phyloP scores from a whole-genome alignment of 2,888 invertebrate genomes.

The Stenodera caucasica region DNA sequence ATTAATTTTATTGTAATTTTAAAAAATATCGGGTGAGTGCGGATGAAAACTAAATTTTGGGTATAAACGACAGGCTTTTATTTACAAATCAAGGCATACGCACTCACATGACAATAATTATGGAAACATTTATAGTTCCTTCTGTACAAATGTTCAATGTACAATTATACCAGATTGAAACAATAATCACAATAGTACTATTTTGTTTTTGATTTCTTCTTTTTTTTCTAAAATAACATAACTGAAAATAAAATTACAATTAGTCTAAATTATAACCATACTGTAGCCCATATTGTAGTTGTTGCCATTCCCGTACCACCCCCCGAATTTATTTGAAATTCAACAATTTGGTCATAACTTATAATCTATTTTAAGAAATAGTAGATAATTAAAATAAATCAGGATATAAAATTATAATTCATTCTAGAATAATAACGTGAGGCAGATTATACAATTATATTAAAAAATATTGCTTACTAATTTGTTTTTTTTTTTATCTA shows the following conservation, averaged over 20 bases:
- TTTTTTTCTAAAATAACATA: no score
- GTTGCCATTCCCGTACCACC: not conserved
- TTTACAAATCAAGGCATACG: conserved; percentile 53
- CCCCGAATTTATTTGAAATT: not conserved
- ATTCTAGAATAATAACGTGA: conserved; percentile 19
- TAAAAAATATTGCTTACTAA: conserved; percentile 25
- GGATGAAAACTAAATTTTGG: conserved; percentile 19
- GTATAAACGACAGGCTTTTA: conserved; percentile 51
- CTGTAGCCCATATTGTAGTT: conserved; percentile 36
- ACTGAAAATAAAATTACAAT: conserved; percentile 40
- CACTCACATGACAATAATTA: conserved; percentile 50
- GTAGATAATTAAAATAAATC: not conserved
- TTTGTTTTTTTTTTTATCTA: conserved; percentile 4
- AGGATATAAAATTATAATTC: conserved; percentile 13
- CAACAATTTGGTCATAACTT: conserved; percentile 2
- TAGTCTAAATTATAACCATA: conserved; percentile 31
- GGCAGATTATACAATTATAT: conserved; percentile 15
- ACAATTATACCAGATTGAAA: conserved; percentile 41
- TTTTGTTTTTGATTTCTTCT: conserved; percentile 28
- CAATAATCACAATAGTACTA: conserved; percentile 46
- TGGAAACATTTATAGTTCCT: conserved; percentile 35
- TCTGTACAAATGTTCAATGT: conserved; percentile 43
- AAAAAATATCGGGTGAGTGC: no score
- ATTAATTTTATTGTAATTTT: no score
- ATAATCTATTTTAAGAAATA: not conserved